Conservation (phyloP, 2,888 invertebrate genomes). For the Cephus runcator region DNA sequence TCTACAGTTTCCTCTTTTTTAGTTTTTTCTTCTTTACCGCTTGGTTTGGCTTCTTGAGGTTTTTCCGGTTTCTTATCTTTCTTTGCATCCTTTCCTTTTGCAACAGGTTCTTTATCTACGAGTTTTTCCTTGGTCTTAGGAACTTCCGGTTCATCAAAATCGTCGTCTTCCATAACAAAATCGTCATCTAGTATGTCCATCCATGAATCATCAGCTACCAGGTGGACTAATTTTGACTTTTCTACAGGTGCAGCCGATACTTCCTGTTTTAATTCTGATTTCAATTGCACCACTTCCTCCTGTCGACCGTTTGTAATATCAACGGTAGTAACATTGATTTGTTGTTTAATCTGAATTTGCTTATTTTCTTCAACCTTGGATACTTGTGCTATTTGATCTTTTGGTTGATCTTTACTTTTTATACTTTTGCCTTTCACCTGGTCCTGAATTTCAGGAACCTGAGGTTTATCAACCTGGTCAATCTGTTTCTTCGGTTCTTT, state of each 20-base stretch:
- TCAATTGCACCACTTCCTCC: constrained; percentile 3
- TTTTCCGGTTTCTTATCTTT: background rate
- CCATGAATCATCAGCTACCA: constrained; percentile 34
- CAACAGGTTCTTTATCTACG: constrained; percentile 7
- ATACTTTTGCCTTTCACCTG: constrained; percentile 5
- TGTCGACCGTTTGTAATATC: constrained; percentile 1
- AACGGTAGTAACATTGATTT: background rate
- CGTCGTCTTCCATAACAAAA: constrained; percentile 14
- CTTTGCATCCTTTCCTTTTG: background rate
- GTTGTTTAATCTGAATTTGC: background rate
- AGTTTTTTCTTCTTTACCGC: background rate
- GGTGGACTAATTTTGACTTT: constrained; percentile 18
- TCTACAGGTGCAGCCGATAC: constrained; percentile 20
- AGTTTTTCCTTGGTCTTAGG: constrained; percentile 1
- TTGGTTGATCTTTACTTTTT: constrained; percentile 10
- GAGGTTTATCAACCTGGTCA: constrained; percentile 9
- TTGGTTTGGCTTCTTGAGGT: background rate
- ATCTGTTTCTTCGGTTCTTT: background rate
- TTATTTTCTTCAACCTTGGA: background rate
- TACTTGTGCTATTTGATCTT: constrained; percentile 11
- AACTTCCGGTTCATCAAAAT: background rate
- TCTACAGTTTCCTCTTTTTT: constrained; percentile 4
- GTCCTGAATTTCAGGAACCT: background rate
- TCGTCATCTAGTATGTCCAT: constrained; percentile 51
- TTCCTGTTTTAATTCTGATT: constrained; percentile 12